Evolutionary conservation across 1,140 invertebrate species (phyloP).

Genomic region (Drosophila pectinifera): DNA sequence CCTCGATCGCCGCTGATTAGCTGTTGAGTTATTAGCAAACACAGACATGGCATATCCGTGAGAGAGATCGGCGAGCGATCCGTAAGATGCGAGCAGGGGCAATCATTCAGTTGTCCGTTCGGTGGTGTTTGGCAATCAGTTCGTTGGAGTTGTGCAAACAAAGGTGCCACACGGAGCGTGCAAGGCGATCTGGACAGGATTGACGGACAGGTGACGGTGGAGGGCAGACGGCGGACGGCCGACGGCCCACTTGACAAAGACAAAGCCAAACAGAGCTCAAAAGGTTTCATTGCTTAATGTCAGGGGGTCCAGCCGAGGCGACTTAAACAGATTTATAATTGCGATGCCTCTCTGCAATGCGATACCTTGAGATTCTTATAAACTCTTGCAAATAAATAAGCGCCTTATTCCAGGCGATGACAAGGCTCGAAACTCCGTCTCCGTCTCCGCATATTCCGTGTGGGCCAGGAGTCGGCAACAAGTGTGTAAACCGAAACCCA

Average conservation of each 20-base stretch:
- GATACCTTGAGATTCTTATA: conserved; percentile 45
- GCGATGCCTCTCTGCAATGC: conserved; percentile 62
- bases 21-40: conserved; percentile 83
- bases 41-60: conserved; percentile 60
- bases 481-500: conserved; percentile 79
- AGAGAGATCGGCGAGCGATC: conserved; percentile 36
- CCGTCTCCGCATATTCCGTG: conserved; percentile 24
- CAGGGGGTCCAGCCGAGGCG: conserved; percentile 58
- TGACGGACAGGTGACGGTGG: conserved; percentile 42
- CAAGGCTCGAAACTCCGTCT: conserved; percentile 33
- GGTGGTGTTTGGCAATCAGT: conserved; percentile 73
- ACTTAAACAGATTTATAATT: conserved; percentile 82
- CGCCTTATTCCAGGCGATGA: conserved; percentile 76
- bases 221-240: conserved; percentile 8
- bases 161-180: conserved; percentile 78
- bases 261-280: conserved; percentile 79
- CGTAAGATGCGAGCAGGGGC: conserved; percentile 51
- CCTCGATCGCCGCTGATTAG: conserved; percentile 59
- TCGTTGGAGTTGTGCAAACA: conserved; percentile 62
- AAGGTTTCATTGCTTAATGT: conserved; percentile 82
- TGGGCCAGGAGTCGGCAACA: conserved; percentile 64
- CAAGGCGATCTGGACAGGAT: conserved; percentile 70
- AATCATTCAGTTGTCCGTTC: conserved; percentile 70
- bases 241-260: conserved; percentile 76
- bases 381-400: conserved; percentile 75